Conservation (phyloP, 2,113 vertebrate species). For the Phrynocephalus versicolor region DNA sequence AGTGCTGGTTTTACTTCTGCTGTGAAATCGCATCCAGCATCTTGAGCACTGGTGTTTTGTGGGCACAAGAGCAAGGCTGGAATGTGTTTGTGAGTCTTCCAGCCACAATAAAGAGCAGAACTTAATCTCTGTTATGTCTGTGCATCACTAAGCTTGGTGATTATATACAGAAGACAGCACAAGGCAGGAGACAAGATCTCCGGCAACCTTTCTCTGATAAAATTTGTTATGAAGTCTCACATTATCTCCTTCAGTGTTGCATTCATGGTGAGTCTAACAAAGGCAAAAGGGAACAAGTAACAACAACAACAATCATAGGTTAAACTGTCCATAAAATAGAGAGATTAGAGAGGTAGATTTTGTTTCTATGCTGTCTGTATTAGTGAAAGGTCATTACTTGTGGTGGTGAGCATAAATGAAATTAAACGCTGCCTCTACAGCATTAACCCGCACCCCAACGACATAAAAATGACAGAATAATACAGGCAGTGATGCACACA, state of each 20-base stretch:
- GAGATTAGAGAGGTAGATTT: no score
- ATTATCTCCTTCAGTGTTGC: no score
- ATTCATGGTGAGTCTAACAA: neutral
- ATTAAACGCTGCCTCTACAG: no score
- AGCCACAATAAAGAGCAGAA: neutral
- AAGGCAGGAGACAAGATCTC: neutral
- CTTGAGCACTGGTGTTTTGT: no score
- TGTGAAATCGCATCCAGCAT: neutral
- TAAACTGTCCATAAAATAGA: neutral
- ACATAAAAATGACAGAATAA: no score
- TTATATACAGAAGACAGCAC: neutral
- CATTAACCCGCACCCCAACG: no score
- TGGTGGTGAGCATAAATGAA: no score
- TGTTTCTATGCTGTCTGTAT: no score
- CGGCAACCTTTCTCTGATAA: neutral
- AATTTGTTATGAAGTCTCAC: neutral
- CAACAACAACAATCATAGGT: neutral
- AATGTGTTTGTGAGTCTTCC: no score
- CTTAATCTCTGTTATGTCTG: no score
- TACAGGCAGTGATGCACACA: no score
- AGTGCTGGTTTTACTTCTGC: neutral
- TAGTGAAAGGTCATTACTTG: no score
- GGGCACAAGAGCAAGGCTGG: neutral
- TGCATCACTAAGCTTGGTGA: neutral
- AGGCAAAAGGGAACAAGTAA: neutral